Percentiles rank a stretch among this genome's conserved stretches.
phyloP scores from a whole-genome alignment of 2,888 invertebrate species.

The Drosophila gaucha region DNA sequence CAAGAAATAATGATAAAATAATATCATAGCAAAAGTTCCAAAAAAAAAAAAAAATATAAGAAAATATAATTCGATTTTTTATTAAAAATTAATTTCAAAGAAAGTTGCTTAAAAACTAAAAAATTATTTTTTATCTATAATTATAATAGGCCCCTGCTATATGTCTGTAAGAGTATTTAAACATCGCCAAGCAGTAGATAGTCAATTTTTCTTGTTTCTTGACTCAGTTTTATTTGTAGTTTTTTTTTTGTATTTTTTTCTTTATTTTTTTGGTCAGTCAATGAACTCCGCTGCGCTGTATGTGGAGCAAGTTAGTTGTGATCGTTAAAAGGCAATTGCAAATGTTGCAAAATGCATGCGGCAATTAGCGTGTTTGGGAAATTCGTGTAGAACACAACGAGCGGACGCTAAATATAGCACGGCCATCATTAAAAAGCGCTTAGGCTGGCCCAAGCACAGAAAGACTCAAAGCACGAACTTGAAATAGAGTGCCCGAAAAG shows the following conservation, averaged over 20 bases:
- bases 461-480: constrained; percentile 55
- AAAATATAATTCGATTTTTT: no score
- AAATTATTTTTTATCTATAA: no score
- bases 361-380: constrained; percentile 65
- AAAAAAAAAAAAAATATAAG: no score
- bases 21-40: no score
- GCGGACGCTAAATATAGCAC: constrained; percentile 72
- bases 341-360: constrained; percentile 59
- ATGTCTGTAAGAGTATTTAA: not conserved
- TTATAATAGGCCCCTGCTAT: no score
- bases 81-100: no score
- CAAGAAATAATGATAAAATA: no score
- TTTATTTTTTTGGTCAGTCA: constrained; percentile 55
- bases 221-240: constrained; percentile 5
- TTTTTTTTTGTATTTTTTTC: not conserved
- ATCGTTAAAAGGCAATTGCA: constrained; percentile 65
- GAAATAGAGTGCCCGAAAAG: constrained; percentile 56
- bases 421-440: constrained; percentile 75
- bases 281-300: constrained; percentile 49
- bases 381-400: constrained; percentile 50
- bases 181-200: not conserved
- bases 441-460: constrained; percentile 43
- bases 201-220: constrained; percentile 2
- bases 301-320: constrained; percentile 54
- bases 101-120: no score